Base-by-base conservation (phyloP, 1,140 invertebrate species). In the Brachionus manjavacas region DNA sequence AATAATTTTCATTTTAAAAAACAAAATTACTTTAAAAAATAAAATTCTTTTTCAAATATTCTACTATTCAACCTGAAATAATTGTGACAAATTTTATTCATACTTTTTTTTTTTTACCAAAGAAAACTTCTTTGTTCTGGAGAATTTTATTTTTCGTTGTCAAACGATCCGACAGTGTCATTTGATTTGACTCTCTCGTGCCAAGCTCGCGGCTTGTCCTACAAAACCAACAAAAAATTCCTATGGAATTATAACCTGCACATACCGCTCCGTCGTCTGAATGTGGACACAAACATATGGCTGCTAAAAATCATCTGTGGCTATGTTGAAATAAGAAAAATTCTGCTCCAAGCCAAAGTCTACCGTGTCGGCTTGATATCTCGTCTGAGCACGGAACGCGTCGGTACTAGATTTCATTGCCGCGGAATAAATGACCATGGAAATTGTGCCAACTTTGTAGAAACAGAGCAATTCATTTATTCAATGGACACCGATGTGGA, bases 371-470 rank as follows among this genome's bases (percentile, higher is more conserved):
- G 78, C 8, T 92, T 99, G 20, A 93, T 99, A 81, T 99, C 97
- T 11, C 91, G 98, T 83, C 91, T 99, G 4, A 98, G 96, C 89
- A 98, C 95, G 90, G 97, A 99, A 91, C 91, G 97, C 86, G 88
- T 87, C 60, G 89, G 89, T 6, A 88, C 88, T 16, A 86, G 95
- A 85, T 99, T 99, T 88, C 98, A 99, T 91, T 96, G 98, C 0
- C 91, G 98, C 86, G 98, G 98, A n/a, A 95, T 94, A 46, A 98
- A 99, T 90, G 97, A 99, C 91, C 95, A 98, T 89, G 98, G 98
- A 0, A 94, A 98, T 91, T 97, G 99, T 43, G 98, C 98, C 2
- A 99, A 99, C 91, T 99, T 99, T 92, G 96, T 99, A 9, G 98
- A 99, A 92, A 99, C 97, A 0, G 98, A 99, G 90, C 98, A 99